phyloP scores from a whole-genome alignment of 92 coral and sea anemone species.

The Montipora capitata region DNA sequence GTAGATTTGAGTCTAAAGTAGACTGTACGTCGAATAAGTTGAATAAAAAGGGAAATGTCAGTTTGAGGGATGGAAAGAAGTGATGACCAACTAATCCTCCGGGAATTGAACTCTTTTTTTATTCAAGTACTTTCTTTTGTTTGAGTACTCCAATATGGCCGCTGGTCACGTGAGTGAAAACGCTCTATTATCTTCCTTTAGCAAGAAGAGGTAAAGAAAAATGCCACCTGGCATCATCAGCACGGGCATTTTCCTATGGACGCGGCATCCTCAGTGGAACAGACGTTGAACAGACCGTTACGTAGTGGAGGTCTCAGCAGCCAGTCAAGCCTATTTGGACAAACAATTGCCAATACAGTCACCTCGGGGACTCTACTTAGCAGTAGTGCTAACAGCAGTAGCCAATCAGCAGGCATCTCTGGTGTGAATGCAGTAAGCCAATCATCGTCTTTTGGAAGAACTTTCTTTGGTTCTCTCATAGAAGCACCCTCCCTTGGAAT shows the following conservation, averaged over 20 bases:
- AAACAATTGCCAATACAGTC: constrained; percentile 14
- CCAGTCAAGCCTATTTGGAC: constrained; percentile 56
- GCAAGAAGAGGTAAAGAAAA: constrained; percentile 70
- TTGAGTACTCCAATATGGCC: too few relatives aligned
- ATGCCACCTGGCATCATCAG: not conserved
- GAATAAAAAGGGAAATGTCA: too few relatives aligned
- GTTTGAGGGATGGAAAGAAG: too few relatives aligned
- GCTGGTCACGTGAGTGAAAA: too few relatives aligned
- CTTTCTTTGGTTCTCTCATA: constrained; percentile 59
- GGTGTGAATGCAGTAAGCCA: constrained; percentile 20
- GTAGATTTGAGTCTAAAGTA: too few relatives aligned
- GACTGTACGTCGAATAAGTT: too few relatives aligned
- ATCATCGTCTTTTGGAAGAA: constrained; percentile 42
- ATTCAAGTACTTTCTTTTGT: too few relatives aligned
- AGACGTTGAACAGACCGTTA: constrained; percentile 17
- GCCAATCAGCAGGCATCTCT: constrained; percentile 59
- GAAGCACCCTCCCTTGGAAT: constrained; percentile 17
- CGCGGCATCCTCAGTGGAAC: constrained; percentile 20
- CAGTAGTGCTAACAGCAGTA: not conserved
- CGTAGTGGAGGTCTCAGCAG: not conserved
- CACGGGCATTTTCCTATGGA: constrained; percentile 12
- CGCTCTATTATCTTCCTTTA: not conserved
- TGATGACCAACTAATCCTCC: too few relatives aligned
- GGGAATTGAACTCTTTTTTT: too few relatives aligned
- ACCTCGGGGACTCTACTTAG: not conserved